These are phyloP conservation scores for Drosophila picticornis DNA, from an alignment of 2,888 invertebrate species.

Conservation along the genomic window DNA sequence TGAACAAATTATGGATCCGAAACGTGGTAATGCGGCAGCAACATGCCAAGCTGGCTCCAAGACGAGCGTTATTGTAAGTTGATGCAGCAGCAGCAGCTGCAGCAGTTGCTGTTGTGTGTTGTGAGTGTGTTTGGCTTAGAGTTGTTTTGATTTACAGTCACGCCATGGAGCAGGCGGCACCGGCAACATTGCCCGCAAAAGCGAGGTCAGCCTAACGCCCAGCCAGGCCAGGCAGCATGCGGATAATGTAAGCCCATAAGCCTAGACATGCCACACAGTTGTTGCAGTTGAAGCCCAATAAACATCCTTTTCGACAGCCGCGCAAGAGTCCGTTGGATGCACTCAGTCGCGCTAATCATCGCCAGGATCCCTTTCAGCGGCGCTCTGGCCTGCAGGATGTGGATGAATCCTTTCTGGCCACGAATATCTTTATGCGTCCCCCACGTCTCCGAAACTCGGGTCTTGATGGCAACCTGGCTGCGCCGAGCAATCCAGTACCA, in stretches of 20 bases:
- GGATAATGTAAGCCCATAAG: slow-evolving; percentile 66
- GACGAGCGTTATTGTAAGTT: slow-evolving; percentile 69
- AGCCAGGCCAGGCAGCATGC: slow-evolving; percentile 73
- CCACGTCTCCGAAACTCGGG: slow-evolving; percentile 62
- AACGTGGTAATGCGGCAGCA: slow-evolving; percentile 55
- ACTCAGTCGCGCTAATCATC: slow-evolving; percentile 72
- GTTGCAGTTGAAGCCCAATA: neutral
- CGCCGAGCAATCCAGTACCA: slow-evolving; percentile 22
- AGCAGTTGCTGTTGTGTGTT: neutral
- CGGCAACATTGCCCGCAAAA: slow-evolving; percentile 60
- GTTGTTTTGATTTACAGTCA: slow-evolving; percentile 50
- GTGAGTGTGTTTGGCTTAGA: slow-evolving; percentile 19
- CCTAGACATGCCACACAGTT: neutral
- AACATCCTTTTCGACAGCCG: slow-evolving; percentile 39
- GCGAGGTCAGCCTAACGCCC: slow-evolving; percentile 81
- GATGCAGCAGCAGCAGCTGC: neutral
- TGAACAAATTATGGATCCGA: slow-evolving; percentile 59
- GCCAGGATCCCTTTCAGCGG: slow-evolving; percentile 71
- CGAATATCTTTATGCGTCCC: slow-evolving; percentile 75
- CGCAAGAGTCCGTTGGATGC: slow-evolving; percentile 83
- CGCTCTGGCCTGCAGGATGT: slow-evolving; percentile 83
- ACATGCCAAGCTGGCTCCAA: slow-evolving; percentile 63
- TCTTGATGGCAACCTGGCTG: slow-evolving; percentile 28
- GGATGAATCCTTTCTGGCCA: slow-evolving; percentile 76
- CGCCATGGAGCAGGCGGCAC: slow-evolving; percentile 36